Evolutionary conservation across 2,797 vertebrate species (phyloP).

Genomic region (Gastrophryne carolinensis): DNA sequence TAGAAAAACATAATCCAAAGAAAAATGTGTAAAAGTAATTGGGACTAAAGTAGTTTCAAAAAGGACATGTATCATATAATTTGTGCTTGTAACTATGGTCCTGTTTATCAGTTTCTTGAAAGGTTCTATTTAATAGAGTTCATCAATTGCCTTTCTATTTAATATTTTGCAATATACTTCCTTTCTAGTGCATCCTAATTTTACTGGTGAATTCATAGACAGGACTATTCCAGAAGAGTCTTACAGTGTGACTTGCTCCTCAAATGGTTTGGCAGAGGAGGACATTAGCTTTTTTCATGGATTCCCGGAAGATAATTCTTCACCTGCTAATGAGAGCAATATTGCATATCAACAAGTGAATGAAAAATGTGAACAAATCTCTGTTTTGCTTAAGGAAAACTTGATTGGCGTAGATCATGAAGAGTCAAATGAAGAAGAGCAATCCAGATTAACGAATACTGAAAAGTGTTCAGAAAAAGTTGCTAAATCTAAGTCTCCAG

Average conservation of each 20-base stretch:
- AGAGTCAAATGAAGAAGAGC: not conserved
- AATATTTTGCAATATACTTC: not conserved
- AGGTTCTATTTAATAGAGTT: too few species aligned
- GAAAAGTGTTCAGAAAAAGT: constrained; percentile 10
- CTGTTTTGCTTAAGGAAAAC: not conserved
- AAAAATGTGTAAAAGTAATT: too few species aligned
- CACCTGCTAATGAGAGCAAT: not conserved
- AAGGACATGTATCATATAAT: too few species aligned
- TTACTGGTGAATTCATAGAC: not conserved
- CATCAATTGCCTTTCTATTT: too few species aligned
- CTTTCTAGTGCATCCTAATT: constrained; percentile 1
- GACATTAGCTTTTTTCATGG: constrained; percentile 1
- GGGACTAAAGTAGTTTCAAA: too few species aligned
- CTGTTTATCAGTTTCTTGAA: not conserved
- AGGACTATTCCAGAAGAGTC: not conserved
- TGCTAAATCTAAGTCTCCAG: not conserved
- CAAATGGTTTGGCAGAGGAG: not conserved
- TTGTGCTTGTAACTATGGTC: too few species aligned
- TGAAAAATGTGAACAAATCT: not conserved
- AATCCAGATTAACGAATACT: not conserved
- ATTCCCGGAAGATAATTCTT: not conserved
- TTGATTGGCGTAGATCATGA: not conserved
- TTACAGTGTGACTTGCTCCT: not conserved
- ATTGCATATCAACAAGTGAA: not conserved
- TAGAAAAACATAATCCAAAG: too few species aligned